Base-by-base conservation (phyloP, 2,888 invertebrate genomes). In the Anorthoa munda region DNA sequence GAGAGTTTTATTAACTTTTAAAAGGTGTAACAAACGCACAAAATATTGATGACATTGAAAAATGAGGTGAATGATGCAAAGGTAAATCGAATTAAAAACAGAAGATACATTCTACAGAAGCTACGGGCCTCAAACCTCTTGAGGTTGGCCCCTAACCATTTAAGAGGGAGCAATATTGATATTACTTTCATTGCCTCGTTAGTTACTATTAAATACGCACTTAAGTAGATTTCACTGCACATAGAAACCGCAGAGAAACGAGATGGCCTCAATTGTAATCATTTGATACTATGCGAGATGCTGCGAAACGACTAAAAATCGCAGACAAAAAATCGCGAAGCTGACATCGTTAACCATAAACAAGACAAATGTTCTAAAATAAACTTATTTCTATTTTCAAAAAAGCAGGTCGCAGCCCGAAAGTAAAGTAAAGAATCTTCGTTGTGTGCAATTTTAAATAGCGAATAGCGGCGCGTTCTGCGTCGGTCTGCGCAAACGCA, bases 371-470 rank as follows among this genome's bases (percentile, higher is more conserved):
- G 7, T 31, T n/a, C 21, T 21, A 48, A 50, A 64, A 66, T 39
- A 51, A 46, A 55, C 23, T 50, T 63, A 53, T 50, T 50, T 66
- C 18, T 80, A 80, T 74, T 75, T 63, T 51, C 23, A 63, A 39
- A 39, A 55, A 65, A 58, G 45, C 53, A 69, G 66, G 76, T 63
- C 61, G 53, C 66, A 31, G 61, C 26, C 69, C 48, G 48, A 65
- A 69, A 60, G 31, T 48, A 31, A 55, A n/a, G 46, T 56, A 39
- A 26, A 48, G 45, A 69, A 61, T 67, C 71, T 83, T 23, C 66
- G 63, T 59, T 72, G 63, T 59, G 58, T 72, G 68, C 71, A 81
- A 45, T 82, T 77, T 80, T 50, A 69, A 53, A 74, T 56, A 66
- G 64, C 50, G 61, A 56, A 56, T 61, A 58, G 56, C 61, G 51